Evolutionary conservation across 2,113 vertebrate genomes (phyloP), one percentile per base, ranked within the genome.

Genomic region (Mesitornis unicolor): DNA sequence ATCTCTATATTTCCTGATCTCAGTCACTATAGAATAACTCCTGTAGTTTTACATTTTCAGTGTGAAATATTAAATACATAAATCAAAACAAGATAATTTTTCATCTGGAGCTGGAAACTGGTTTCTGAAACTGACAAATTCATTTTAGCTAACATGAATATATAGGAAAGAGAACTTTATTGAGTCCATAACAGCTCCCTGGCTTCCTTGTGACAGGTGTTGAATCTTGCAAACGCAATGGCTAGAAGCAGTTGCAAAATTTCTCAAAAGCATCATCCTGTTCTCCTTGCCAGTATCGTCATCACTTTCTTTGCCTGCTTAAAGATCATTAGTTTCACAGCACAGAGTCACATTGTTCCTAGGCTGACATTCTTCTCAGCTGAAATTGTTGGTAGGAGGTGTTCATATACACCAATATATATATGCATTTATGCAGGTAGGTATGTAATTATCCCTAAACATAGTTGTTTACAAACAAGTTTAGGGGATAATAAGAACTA

Each of bases 51-150:
- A 99, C 97, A 98, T 98, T 98, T 99, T 97, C 97, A 97, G 97
- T 98, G 98, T 98, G 98, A 99, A 99, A 98, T 99, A 99, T 99
- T 99, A 99, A 99, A 99, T 98, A 97, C 98, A 99, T 99, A 99
- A 99, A 99, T 99, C 99, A 99, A 97, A 98, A 98, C 97, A 98
- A 98, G 98, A 98, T 98, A 98, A 98, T 98, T 98, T 98, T 98
- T 98, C 98, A 98, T 97, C 96, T 97, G 93, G 96, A 98, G 95
- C 98, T 93, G 89, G 94, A 97, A 97, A 95, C 98, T 97, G 97
- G 98, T 98, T 98, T 97, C 97, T 98, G 95, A 97, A 97, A 97
- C 97, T 98, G 98, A 99, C 98, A 99, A 99, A 99, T 98, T 98
- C 97, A 98, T 99, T 99, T 98, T 98, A 95, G 97, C 97, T 96